These are phyloP conservation scores for Nomada lathburiana DNA, from an alignment of 2,888 invertebrate species.

Conservation along the genomic window DNA sequence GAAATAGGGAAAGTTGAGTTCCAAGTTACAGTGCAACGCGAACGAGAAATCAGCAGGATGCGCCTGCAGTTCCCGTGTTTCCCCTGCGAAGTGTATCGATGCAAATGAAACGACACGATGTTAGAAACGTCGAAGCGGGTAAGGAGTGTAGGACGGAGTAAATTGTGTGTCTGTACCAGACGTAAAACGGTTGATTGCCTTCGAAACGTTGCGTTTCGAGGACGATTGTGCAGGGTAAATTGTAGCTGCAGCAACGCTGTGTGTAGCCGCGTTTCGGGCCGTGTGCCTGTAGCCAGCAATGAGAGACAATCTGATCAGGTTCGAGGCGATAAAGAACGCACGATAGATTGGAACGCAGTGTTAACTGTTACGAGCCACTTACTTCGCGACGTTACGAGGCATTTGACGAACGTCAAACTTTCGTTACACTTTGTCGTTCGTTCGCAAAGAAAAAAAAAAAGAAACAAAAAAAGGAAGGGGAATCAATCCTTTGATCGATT, in stretches of 20 bases:
- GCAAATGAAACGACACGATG: constrained; percentile 45
- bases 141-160: constrained; percentile 45
- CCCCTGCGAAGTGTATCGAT: constrained; percentile 40
- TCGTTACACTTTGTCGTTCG: not conserved
- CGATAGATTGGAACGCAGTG: constrained; percentile 24
- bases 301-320: constrained; percentile 50
- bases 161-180: constrained; percentile 72
- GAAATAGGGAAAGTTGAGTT: not conserved
- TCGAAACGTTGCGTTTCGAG: constrained; percentile 45
- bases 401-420: constrained; percentile 9
- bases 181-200: constrained; percentile 76
- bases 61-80: constrained; percentile 33
- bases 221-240: constrained; percentile 27
- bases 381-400: not conserved
- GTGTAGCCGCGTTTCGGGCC: constrained; percentile 23
- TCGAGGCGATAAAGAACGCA: constrained; percentile 41
- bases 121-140: constrained; percentile 3
- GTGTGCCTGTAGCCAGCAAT: constrained; percentile 30
- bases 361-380: constrained; percentile 33
- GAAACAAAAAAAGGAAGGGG: not conserved
- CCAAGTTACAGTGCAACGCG: not conserved
- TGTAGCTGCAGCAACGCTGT: not conserved
- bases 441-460: not conserved
- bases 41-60: not conserved
- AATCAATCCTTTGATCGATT: not conserved